Evolutionary conservation across 2,113 vertebrate species (phyloP).

Genomic region (Plecturocebus donacophilus): DNA sequence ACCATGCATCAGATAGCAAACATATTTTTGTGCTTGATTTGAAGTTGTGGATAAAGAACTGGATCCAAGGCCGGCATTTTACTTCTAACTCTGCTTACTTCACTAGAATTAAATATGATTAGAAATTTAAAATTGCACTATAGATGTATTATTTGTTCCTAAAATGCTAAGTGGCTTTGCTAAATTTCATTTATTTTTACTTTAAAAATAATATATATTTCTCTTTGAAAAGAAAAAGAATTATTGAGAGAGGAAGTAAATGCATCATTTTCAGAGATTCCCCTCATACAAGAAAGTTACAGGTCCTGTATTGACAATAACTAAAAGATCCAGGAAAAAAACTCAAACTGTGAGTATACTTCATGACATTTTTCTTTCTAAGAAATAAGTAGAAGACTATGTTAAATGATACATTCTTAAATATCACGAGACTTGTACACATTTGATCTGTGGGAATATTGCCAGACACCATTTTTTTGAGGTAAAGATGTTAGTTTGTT

Average conservation of each 20-base stretch:
- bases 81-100: neutral
- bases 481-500: neutral
- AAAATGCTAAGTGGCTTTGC: constrained; percentile 21
- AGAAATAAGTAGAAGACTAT: neutral
- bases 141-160: neutral
- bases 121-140: neutral
- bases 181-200: constrained; percentile 28
- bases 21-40: neutral
- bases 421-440: neutral
- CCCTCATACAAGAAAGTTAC: constrained; percentile 21
- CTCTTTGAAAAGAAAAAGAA: neutral
- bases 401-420: neutral
- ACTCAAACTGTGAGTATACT: neutral
- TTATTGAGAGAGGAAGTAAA: neutral
- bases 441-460: neutral
- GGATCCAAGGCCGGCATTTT: neutral
- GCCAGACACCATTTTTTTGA: neutral
- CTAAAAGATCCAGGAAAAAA: constrained; percentile 38
- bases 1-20: neutral
- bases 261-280: neutral
- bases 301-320: constrained; percentile 1
- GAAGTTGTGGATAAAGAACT: neutral
- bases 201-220: constrained; percentile 21
- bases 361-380: constrained; percentile 8
- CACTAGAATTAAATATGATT: neutral